These are phyloP conservation scores for Mylabris phalerata DNA, from an alignment of 1,140 invertebrate species.

Conservation along the genomic window DNA sequence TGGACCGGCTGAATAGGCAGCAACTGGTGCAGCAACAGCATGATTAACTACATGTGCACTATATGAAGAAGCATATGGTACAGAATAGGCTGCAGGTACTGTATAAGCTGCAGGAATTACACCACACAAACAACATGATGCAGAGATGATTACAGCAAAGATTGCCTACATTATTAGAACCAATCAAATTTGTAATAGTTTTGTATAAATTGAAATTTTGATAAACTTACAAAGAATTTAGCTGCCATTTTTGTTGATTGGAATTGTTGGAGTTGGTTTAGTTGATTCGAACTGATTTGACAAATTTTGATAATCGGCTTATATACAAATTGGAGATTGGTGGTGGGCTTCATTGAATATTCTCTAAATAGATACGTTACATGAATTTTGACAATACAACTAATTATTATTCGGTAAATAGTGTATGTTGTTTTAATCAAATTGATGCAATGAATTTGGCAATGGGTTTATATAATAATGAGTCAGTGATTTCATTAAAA, in stretches of 20 bases:
- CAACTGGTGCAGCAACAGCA: slow-evolving; percentile 26
- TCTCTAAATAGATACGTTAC: slow-evolving; percentile 2
- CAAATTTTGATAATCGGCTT: too few species aligned
- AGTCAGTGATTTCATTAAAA: too few species aligned
- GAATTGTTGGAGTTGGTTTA: too few species aligned
- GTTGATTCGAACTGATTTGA: too few species aligned
- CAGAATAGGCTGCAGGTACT: slow-evolving; percentile 27
- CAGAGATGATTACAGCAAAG: background rate
- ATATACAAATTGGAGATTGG: too few species aligned
- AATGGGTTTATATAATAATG: too few species aligned
- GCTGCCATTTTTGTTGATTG: too few species aligned
- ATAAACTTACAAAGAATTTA: too few species aligned
- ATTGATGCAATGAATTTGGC: background rate
- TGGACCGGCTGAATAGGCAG: slow-evolving; percentile 3
- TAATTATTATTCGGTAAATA: background rate
- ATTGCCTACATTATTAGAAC: background rate
- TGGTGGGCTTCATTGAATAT: background rate
- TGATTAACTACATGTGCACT: slow-evolving; percentile 33
- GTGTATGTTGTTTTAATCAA: background rate
- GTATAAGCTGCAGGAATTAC: slow-evolving; percentile 12
- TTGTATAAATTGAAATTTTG: too few species aligned
- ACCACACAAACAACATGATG: slow-evolving; percentile 22
- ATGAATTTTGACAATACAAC: background rate
- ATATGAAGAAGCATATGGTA: slow-evolving; percentile 33
- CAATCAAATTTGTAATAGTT: too few species aligned